phyloP scores from a whole-genome alignment of 2,888 invertebrate species.

The Nebria brevicollis region DNA sequence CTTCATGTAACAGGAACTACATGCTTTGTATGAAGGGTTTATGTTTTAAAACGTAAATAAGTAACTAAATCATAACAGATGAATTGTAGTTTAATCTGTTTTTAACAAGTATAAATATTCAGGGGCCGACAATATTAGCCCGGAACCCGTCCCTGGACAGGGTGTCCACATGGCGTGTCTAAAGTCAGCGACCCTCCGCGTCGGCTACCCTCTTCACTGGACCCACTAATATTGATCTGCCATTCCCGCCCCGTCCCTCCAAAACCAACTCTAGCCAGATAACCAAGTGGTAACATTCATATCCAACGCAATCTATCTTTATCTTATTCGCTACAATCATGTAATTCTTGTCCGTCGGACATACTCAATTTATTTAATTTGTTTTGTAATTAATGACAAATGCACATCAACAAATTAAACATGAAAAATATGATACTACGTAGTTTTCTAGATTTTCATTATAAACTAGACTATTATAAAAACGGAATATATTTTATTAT shows the following conservation, averaged over 20 bases:
- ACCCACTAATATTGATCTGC: conserved; percentile 44
- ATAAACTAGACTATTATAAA: background rate
- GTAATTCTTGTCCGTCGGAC: conserved; percentile 22
- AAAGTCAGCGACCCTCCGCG: conserved; percentile 41
- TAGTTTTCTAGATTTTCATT: conserved; percentile 30
- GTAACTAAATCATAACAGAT: background rate
- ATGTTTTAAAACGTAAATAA: no score
- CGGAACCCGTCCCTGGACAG: conserved; percentile 22
- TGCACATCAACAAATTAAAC: conserved; percentile 26
- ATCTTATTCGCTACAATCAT: background rate
- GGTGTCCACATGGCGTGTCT: conserved; percentile 44
- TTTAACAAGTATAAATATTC: background rate
- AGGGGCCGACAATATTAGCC: background rate
- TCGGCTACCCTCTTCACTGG: conserved; percentile 20
- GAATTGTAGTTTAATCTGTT: background rate
- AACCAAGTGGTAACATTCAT: conserved; percentile 5
- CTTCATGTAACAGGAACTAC: no score
- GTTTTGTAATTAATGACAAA: conserved; percentile 43
- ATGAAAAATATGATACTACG: background rate
- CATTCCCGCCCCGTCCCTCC: background rate
- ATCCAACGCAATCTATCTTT: background rate
- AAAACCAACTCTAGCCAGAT: conserved; percentile 9
- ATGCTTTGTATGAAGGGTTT: no score
- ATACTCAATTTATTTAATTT: conserved; percentile 41
- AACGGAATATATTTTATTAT: background rate